These are phyloP conservation scores for Scaptodrosophila lebanonensis DNA, from an alignment of 1,140 invertebrate genomes.

Conservation along the genomic window DNA sequence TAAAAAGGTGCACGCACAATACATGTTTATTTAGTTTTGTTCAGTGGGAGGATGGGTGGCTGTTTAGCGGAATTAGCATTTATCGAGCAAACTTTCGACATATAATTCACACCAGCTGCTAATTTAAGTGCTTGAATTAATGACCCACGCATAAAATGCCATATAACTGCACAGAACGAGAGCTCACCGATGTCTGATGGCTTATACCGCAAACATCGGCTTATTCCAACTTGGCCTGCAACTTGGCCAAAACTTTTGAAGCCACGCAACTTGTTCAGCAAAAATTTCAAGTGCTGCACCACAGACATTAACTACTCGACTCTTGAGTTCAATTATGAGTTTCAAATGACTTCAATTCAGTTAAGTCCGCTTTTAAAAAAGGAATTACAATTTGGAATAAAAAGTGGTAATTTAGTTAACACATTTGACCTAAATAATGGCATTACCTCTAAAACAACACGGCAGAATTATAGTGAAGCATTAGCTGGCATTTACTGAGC, in stretches of 20 bases:
- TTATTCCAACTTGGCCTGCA: slow-evolving; percentile 27
- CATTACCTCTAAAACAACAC: slow-evolving; percentile 32
- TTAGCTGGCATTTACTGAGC: too few species aligned
- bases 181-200: too few species aligned
- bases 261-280: slow-evolving; percentile 13
- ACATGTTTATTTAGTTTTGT: too few species aligned
- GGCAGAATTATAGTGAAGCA: slow-evolving; percentile 47
- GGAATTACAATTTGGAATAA: slow-evolving; percentile 28
- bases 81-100: slow-evolving; percentile 69
- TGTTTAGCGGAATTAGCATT: slow-evolving; percentile 15
- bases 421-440: slow-evolving; percentile 59
- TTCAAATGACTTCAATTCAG: slow-evolving; percentile 3
- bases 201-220: slow-evolving; percentile 13
- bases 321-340: slow-evolving; percentile 61
- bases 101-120: slow-evolving; percentile 71
- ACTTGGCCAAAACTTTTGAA: slow-evolving; percentile 11
- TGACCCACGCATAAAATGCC: slow-evolving; percentile 54
- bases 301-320: slow-evolving; percentile 50
- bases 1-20: neutral
- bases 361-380: slow-evolving; percentile 17
- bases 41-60: too few species aligned
- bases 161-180: too few species aligned
- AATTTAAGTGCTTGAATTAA: slow-evolving; percentile 67
- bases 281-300: slow-evolving; percentile 35
- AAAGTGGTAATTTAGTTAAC: slow-evolving; percentile 33